Percentiles rank a stretch among this genome's conserved stretches.
Conservation (phyloP, 2,113 vertebrate genomes). For the Pseudorasbora parva region DNA sequence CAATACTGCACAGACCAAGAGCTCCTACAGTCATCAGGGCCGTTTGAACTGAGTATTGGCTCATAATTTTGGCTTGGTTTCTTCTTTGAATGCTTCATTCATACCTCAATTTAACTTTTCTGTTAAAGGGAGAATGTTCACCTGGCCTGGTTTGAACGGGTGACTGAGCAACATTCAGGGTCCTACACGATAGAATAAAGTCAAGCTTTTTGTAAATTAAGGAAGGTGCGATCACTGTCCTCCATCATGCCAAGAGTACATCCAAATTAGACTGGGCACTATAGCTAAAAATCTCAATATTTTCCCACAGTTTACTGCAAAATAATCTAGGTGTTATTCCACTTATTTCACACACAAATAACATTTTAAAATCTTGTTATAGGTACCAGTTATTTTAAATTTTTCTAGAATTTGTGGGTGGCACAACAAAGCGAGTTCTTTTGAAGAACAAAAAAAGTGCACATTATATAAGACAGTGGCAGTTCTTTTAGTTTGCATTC, state of each 20-base stretch:
- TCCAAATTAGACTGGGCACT: neutral
- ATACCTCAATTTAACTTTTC: neutral
- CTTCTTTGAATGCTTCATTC: neutral
- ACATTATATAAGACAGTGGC: no score
- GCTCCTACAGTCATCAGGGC: neutral
- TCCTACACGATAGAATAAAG: neutral
- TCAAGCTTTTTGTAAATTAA: neutral
- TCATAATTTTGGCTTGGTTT: neutral
- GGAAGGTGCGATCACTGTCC: neutral
- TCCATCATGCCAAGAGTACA: neutral
- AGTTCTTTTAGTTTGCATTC: no score
- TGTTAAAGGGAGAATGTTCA: neutral
- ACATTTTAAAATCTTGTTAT: neutral
- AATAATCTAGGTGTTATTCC: neutral
- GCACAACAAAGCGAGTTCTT: neutral
- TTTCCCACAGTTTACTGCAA: neutral
- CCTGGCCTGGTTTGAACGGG: neutral
- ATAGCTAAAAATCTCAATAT: neutral
- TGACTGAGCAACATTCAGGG: neutral
- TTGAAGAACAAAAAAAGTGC: neutral
- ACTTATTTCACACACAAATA: neutral
- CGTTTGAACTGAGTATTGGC: neutral
- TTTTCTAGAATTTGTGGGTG: neutral
- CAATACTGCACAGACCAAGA: slow-evolving; percentile 8
- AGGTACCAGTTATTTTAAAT: neutral